Percentiles rank a stretch among this genome's conserved stretches.
These are phyloP conservation scores for Eubasilissa splendida DNA, from an alignment of 2,888 invertebrate species.

Conservation along the genomic window DNA sequence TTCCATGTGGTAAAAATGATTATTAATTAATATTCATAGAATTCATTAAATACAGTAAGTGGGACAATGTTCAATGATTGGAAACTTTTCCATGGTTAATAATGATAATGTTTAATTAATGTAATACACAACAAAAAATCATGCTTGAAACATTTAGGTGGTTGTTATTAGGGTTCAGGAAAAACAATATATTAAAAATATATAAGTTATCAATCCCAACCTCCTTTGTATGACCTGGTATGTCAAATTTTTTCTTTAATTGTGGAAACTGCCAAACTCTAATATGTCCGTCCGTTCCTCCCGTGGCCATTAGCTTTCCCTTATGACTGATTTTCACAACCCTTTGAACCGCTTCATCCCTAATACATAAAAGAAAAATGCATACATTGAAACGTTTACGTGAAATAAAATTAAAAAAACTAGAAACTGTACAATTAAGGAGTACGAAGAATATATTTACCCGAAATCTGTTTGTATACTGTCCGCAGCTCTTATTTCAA, in stretches of 20 bases:
- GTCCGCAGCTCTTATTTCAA: slow-evolving; percentile 83
- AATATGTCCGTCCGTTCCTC: slow-evolving; percentile 91
- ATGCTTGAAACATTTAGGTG: too few species aligned
- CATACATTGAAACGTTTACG: background rate
- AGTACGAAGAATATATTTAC: slow-evolving; percentile 63
- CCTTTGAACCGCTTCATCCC: slow-evolving; percentile 87
- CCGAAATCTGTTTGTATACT: slow-evolving; percentile 91
- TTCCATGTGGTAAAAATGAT: too few species aligned
- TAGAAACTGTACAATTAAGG: background rate
- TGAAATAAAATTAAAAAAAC: background rate
- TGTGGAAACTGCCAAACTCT: slow-evolving; percentile 92
- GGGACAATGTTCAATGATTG: too few species aligned
- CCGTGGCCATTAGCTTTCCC: slow-evolving; percentile 89
- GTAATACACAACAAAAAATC: too few species aligned
- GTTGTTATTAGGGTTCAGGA: too few species aligned
- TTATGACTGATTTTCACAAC: slow-evolving; percentile 86
- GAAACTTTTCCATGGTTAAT: too few species aligned
- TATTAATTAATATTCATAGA: too few species aligned
- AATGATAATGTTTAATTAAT: too few species aligned
- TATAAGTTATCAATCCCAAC: slow-evolving; percentile 62
- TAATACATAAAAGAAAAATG: slow-evolving; percentile 57
- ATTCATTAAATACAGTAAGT: too few species aligned
- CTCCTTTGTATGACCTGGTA: slow-evolving; percentile 89
- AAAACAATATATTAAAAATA: too few species aligned
- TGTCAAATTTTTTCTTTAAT: slow-evolving; percentile 78